Evolutionary conservation across 2,113 vertebrate species (phyloP).

Genomic region (Gopherus flavomarginatus): DNA sequence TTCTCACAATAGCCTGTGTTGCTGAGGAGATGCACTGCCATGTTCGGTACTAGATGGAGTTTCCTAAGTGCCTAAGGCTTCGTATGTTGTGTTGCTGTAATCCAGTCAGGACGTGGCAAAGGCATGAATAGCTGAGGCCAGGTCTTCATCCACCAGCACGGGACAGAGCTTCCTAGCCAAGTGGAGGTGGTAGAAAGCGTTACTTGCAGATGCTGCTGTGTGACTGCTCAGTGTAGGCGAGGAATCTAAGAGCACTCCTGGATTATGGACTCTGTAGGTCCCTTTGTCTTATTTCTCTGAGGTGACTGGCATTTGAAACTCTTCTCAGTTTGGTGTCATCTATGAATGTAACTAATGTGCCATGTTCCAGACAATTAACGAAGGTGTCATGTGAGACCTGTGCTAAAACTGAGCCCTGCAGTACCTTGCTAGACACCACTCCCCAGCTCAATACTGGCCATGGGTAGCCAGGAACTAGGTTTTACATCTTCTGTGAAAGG

Average conservation of each 20-base stretch:
- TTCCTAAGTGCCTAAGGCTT: neutral
- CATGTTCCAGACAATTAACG: neutral
- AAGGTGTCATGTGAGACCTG: neutral
- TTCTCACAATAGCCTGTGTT: no score
- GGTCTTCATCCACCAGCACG: neutral
- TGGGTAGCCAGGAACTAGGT: neutral
- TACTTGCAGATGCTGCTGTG: neutral
- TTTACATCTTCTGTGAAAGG: slow-evolving; percentile 25
- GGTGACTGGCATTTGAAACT: neutral
- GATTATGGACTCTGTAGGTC: neutral
- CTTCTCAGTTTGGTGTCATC: neutral
- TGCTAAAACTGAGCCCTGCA: neutral
- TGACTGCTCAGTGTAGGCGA: neutral
- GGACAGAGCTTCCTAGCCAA: neutral
- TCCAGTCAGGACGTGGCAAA: neutral
- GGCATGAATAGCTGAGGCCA: neutral
- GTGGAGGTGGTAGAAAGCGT: neutral
- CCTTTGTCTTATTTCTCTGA: neutral
- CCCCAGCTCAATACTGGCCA: neutral
- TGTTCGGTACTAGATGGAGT: neutral
- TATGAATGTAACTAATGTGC: neutral
- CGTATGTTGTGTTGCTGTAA: neutral
- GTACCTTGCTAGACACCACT: neutral
- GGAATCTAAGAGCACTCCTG: neutral
- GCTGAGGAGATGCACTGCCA: neutral